Base-by-base conservation (phyloP, 1,140 invertebrate species). In the Dufourea novaeangliae region DNA sequence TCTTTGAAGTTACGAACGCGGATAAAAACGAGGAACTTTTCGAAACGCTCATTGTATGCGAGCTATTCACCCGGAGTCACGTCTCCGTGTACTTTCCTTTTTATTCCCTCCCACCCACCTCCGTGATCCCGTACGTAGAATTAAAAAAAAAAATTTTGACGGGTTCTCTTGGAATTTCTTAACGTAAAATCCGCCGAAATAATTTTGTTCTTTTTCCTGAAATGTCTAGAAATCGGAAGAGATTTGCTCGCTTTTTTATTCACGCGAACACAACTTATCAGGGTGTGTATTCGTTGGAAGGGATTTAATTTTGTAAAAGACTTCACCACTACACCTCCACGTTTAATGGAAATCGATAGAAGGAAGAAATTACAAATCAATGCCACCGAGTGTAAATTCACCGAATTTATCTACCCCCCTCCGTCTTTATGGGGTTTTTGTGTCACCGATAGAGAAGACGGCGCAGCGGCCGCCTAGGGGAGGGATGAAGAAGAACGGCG, bases 1-100 rank as follows among this genome's bases (percentile, higher is more conserved):
- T 80, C 79, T 78, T 78, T 78, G 82, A 83, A 83, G 82, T 79
- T 39, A 78, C 68, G 64, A 57, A 77, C 56, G 78, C 46, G 66
- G 39, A 68, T 71, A 83, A 83, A 83, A 83, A 82, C 81, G 80
- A 63, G 25, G 56, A 77, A 82, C 77, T 81, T 83, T 82, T 83
- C 81, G 73, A 82, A 77, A 83, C 66, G 41, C 6, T 76, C 73
- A 61, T 76, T 69, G 64, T 61, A 44, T 52, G 34, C 27, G 22
- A 14, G 29, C 32, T 22, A 20, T 52, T 27, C 29, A 12, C 44
- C 67, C 44, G 29, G 39, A 34, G 73, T 76, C 73, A 76, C 61
- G 73, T 69, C 32, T 5, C 4, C 44, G 25, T 6, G 25, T 6
- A 32, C n/a, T 41, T 20, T n/a, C 25, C 2, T 22, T 22, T 39